phyloP scores from a whole-genome alignment of 2,113 vertebrate genomes.

The Danio rerio region GRCz12tu NC_133178.1:32721501-32722000 shows the following conservation, averaged over 20 bases:
- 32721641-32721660: constrained; percentile 45
- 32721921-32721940: neutral
- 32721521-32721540: constrained; percentile 48
- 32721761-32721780: constrained; percentile 21
- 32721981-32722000: neutral
- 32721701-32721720: constrained; percentile 12
- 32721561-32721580: constrained; percentile 50
- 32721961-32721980: neutral
- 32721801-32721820: neutral
- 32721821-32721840: constrained; percentile 1
- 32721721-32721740: constrained; percentile 33
- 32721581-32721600: constrained; percentile 58
- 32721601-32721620: constrained; percentile 50
- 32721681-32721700: constrained; percentile 29
- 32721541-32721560: constrained; percentile 61
- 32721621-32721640: constrained; percentile 55
- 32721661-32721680: constrained; percentile 10
- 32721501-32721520: constrained; percentile 39
- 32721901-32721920: neutral
- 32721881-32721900: no score
- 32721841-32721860: neutral
- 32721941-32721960: neutral
- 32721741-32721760: constrained; percentile 14
- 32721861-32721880: no score
- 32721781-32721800: constrained; percentile 33